A percentile compares a stretch with the other conserved stretches of the same genome.
Evolutionary conservation across 2,113 vertebrate species (phyloP).

Genomic region (Ondatra zibethicus): DNA sequence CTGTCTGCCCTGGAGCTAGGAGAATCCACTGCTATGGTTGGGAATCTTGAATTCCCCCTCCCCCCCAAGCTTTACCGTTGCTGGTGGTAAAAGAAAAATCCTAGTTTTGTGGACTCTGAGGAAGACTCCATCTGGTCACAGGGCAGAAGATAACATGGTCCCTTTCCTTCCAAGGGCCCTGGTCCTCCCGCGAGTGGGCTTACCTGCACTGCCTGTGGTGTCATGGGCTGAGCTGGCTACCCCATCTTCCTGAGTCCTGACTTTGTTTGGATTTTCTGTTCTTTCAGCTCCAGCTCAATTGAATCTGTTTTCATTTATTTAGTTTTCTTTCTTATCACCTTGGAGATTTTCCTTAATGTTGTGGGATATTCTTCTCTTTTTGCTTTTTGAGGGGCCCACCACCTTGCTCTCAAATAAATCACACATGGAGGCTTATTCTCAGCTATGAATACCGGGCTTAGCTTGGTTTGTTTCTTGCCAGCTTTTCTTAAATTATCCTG

Average conservation of each 20-base stretch:
- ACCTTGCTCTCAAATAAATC: no score
- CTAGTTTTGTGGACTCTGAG: accelerated
- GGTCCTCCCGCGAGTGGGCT: accelerated
- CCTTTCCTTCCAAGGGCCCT: not conserved
- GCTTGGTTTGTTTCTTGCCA: no score
- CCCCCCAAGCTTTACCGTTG: accelerated
- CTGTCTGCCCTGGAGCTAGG: no score
- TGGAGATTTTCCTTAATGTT: not conserved
- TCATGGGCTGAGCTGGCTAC: accelerated
- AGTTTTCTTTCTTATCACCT: not conserved
- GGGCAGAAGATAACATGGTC: accelerated
- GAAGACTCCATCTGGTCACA: accelerated
- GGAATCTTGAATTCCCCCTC: not conserved
- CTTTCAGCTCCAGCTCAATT: not conserved
- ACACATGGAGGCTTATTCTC: no score
- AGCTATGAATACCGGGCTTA: no score
- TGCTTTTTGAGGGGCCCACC: no score
- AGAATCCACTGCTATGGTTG: not conserved
- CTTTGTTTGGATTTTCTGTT: no score
- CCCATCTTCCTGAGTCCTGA: not conserved
- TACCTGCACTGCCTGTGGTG: accelerated
- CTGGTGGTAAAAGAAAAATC: accelerated
- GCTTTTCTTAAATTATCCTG: no score
- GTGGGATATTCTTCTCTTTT: no score
- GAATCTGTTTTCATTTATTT: not conserved